phyloP scores from a whole-genome alignment of 1,140 invertebrate genomes.

The Zophobas atratus region DNA sequence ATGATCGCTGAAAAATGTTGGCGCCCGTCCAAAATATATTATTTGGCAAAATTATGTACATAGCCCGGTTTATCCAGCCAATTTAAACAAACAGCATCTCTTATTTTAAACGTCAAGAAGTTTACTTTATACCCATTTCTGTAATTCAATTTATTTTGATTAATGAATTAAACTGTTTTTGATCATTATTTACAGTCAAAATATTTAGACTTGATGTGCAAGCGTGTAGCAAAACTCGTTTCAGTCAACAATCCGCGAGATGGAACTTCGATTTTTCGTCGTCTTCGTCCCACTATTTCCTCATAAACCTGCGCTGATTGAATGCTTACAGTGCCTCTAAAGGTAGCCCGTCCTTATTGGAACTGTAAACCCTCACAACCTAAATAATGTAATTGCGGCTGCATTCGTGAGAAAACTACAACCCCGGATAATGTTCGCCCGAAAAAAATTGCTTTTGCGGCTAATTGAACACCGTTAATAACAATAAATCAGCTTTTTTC shows the following conservation, averaged over 20 bases:
- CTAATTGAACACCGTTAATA: slow-evolving; percentile 12
- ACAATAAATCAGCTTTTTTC: slow-evolving; percentile 11
- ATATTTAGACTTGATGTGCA: neutral
- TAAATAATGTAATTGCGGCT: neutral
- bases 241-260: neutral
- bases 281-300: neutral
- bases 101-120: neutral
- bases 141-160: slow-evolving; percentile 6
- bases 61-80: slow-evolving; percentile 1
- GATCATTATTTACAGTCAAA: neutral
- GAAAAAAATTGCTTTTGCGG: neutral
- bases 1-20: slow-evolving; percentile 15
- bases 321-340: slow-evolving; percentile 1
- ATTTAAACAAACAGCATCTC: slow-evolving; percentile 20
- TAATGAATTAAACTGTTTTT: neutral
- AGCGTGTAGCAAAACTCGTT: neutral
- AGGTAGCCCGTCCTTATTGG: slow-evolving; percentile 18
- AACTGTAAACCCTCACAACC: slow-evolving; percentile 8
- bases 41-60: slow-evolving; percentile 1
- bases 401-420: neutral
- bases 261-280: slow-evolving; percentile 11
- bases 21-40: slow-evolving; percentile 7
- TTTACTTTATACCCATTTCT: slow-evolving; percentile 3
- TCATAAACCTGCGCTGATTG: slow-evolving; percentile 20
- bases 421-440: neutral